Evolutionary conservation across 2,797 vertebrate genomes (phyloP).

Genomic region (Labeo calbasu): DNA sequence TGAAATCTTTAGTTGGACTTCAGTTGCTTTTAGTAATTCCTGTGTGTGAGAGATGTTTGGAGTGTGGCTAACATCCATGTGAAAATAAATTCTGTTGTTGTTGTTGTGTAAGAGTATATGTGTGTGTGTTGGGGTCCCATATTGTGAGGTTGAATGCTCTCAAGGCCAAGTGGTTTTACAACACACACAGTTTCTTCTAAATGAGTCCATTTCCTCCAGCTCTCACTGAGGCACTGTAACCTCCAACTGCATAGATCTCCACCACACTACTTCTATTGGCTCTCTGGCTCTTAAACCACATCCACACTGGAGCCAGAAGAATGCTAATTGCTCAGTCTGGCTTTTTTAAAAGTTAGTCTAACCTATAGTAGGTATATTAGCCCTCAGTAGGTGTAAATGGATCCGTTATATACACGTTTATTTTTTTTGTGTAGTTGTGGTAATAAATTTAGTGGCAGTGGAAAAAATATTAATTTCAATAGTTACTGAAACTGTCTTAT

Average conservation of each 20-base stretch:
- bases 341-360: slow-evolving; percentile 22
- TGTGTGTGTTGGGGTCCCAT: background rate
- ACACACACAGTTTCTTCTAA: slow-evolving; percentile 45
- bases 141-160: slow-evolving; percentile 30
- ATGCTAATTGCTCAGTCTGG: slow-evolving; percentile 6
- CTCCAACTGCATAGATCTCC: slow-evolving; percentile 42
- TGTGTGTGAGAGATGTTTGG: slow-evolving; percentile 70
- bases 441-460: too few species aligned
- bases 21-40: slow-evolving; percentile 72
- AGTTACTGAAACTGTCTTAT: background rate
- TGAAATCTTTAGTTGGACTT: slow-evolving; percentile 57
- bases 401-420: background rate
- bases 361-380: slow-evolving; percentile 3
- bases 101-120: background rate
- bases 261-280: slow-evolving; percentile 48
- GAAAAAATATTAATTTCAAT: too few species aligned
- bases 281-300: slow-evolving; percentile 36
- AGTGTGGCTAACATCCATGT: slow-evolving; percentile 59
- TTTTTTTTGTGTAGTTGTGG: background rate
- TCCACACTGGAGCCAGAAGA: slow-evolving; percentile 26
- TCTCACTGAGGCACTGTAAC: slow-evolving; percentile 38
- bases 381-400: too few species aligned
- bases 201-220: slow-evolving; percentile 49
- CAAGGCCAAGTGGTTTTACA: slow-evolving; percentile 44
- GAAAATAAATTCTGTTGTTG: slow-evolving; percentile 64